A percentile compares a stretch with the other conserved stretches of the same genome.
phyloP scores from a whole-genome alignment of 2,797 vertebrate genomes.

The Stomatorhinus walkeri region DNA sequence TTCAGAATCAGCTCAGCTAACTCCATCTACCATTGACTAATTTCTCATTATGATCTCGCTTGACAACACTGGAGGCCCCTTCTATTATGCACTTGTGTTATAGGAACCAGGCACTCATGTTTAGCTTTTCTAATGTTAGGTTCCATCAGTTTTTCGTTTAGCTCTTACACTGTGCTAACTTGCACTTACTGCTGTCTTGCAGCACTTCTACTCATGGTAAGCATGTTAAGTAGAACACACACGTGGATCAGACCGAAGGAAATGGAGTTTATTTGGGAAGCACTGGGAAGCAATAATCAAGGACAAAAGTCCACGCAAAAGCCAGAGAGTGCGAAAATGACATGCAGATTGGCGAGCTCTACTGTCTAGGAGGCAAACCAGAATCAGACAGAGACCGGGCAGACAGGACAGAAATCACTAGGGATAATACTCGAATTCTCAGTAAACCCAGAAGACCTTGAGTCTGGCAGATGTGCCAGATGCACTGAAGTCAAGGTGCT shows the following conservation, averaged over 20 bases:
- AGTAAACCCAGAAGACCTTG: not conserved
- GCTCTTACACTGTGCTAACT: not conserved
- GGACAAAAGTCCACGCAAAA: not conserved
- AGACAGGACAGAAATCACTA: not conserved
- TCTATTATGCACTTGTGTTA: not conserved
- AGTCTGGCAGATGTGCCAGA: not conserved
- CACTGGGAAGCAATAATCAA: not conserved
- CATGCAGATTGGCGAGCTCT: not conserved
- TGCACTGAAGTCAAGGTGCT: not conserved
- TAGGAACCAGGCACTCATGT: not conserved
- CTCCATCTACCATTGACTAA: not conserved
- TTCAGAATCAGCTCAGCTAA: not conserved
- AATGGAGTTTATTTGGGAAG: not conserved
- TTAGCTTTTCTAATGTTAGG: not conserved
- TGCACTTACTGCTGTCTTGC: not conserved
- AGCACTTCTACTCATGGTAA: not conserved
- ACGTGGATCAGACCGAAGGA: not conserved
- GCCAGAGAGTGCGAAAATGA: not conserved
- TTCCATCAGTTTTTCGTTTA: not conserved
- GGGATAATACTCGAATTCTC: not conserved
- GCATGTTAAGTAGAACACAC: not conserved
- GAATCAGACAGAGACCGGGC: not conserved
- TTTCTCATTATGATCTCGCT: not conserved
- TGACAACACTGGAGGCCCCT: not conserved
- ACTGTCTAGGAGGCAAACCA: not conserved